Base-by-base conservation (phyloP, 2,888 invertebrate genomes). In the Myathropa florea region DNA sequence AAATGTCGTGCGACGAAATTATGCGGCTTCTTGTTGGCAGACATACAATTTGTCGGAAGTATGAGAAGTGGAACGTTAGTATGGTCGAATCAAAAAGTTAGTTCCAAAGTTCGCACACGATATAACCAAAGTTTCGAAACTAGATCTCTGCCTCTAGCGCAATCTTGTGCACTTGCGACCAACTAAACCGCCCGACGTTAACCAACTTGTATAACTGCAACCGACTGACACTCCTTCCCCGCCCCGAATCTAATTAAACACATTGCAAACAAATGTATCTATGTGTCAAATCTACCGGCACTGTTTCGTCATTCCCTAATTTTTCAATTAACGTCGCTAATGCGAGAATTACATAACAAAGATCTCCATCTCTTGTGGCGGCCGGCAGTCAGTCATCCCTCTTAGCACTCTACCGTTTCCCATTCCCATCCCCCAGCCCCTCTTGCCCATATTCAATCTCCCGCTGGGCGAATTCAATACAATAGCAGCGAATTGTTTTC, bases 311-410 rank as follows among this genome's bases (percentile, higher is more conserved):
- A 65, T 65, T 63, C 59, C 64, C 70, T 81, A 72, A 80, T 76
- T 84, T 80, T 67, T 72, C 71, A 84, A 84, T 84, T 80, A 84
- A 71, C 72, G 76, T 76, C 67, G 65, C 76, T 76, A 80, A 84
- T 84, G 71, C 67, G 72, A 80, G 72, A 84, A 72, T 84, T 84
- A 77, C 71, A 76, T 67, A 84, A 72, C 60, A 60, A 57, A 83
- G 78, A 83, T 83, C 63, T 46, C 33, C 67, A 78, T 83, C 78
- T 67, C 55, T 55, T 67, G 21, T n/a, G 23, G n/a, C 59, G 12
- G 7, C 30, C 33, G 18, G n/a, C 36, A 55, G 24, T 33, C 53
- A 23, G 53, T 30, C 30, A 21, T 60, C 67, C 28, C 57, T 23
- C 57, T 46, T 30, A 46, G 46, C 57, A 71, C 77, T 6, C 4